Base-by-base conservation (phyloP, 2,888 invertebrate species). In the Serripes groenlandicus region DNA sequence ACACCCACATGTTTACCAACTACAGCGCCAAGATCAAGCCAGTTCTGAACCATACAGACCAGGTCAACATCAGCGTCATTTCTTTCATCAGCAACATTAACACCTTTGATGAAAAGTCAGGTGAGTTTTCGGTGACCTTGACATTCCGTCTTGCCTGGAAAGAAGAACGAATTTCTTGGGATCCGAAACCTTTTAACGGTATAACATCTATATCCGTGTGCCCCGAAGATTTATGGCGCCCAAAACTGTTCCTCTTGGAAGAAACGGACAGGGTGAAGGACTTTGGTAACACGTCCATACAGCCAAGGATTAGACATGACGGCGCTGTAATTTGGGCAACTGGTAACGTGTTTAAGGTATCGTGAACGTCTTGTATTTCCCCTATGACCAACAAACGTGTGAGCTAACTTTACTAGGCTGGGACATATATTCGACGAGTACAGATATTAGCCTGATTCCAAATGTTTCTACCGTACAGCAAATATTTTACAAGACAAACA, bases 381-480 rank as follows among this genome's bases (percentile, higher is more conserved):
- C 87, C 5, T 84, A 80, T 76, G 84, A 87, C 49, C 62, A 30
- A 54, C 87, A 87, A 54, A 37, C 64, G 28, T 84, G 84, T n/a
- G n/a, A n/a, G n/a, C n/a, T n/a, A n/a, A n/a, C n/a, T n/a, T n/a
- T n/a, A n/a, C n/a, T n/a, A n/a, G n/a, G n/a, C n/a, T n/a, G n/a
- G n/a, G n/a, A n/a, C n/a, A n/a, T n/a, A n/a, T n/a, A n/a, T n/a
- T n/a, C n/a, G n/a, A n/a, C n/a, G n/a, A n/a, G n/a, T n/a, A n/a
- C n/a, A n/a, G n/a, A n/a, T n/a, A n/a, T n/a, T n/a, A n/a, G n/a
- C n/a, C n/a, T n/a, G n/a, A n/a, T n/a, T n/a, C n/a, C n/a, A n/a
- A n/a, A n/a, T n/a, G n/a, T n/a, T n/a, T n/a, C n/a, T n/a, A n/a
- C n/a, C n/a, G n/a, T n/a, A n/a, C n/a, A n/a, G n/a, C n/a, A n/a